Evolutionary conservation across 64 coral and sea anemone genomes (phyloP).

Genomic region (Pachyseris speciosa): DNA sequence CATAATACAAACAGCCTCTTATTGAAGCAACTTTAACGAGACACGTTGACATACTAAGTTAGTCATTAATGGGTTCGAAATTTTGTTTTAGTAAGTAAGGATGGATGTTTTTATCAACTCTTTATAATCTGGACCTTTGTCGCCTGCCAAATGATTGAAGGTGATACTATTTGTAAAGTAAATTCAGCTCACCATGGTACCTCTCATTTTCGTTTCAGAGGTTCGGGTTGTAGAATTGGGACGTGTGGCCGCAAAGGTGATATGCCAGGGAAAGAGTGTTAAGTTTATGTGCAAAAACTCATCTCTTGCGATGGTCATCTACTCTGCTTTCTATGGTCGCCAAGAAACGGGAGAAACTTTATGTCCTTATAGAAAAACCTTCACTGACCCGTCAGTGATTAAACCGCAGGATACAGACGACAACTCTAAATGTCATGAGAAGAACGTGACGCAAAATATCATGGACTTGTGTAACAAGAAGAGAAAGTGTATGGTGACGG

Average conservation of each 20-base stretch:
- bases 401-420: not conserved
- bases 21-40: no score
- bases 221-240: constrained; percentile 12
- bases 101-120: no score
- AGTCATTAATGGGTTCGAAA: not conserved
- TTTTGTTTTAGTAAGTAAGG: not conserved
- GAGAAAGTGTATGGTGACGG: constrained; percentile 30
- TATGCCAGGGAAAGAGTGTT: constrained; percentile 41
- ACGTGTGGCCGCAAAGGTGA: not conserved
- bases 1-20: no score
- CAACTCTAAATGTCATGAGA: not conserved
- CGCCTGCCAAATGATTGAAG: no score
- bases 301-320: constrained; percentile 79
- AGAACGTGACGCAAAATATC: constrained; percentile 5
- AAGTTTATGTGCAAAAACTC: constrained; percentile 58
- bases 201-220: constrained; percentile 20
- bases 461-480: constrained; percentile 54
- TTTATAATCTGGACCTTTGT: no score
- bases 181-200: not conserved
- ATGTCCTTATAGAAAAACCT: constrained; percentile 32
- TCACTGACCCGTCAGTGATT: not conserved
- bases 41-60: no score
- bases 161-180: not conserved
- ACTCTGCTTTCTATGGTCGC: constrained; percentile 69
- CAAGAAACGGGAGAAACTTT: not conserved